These are phyloP conservation scores for Malurus cyaneus DNA, from an alignment of 2,113 vertebrate species.

Conservation along the genomic window DNA sequence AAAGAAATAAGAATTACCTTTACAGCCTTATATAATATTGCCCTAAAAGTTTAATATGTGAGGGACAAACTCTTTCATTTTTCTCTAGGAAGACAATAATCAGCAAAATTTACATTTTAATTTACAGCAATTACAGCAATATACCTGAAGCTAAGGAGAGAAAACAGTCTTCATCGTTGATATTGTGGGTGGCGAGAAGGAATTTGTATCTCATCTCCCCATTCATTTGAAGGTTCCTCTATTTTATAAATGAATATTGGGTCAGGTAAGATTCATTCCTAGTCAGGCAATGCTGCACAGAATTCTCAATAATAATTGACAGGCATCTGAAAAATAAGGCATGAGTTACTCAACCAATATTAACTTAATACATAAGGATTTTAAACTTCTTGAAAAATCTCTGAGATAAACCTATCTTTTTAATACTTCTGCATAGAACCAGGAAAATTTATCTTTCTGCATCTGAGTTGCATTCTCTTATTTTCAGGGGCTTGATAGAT, in stretches of 20 bases:
- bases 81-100: background rate
- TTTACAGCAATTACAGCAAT: background rate
- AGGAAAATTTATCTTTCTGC: background rate
- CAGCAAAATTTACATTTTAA: background rate
- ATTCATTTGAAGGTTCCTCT: background rate
- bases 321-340: background rate
- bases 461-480: background rate
- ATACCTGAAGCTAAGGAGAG: background rate
- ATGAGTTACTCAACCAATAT: background rate
- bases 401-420: background rate
- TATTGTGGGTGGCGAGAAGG: background rate
- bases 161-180: background rate
- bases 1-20: background rate
- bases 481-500: background rate
- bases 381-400: background rate
- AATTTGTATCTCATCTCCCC: background rate
- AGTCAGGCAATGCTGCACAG: background rate
- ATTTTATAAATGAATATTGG: background rate
- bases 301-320: background rate
- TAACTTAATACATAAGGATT: background rate
- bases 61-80: background rate
- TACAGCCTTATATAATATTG: background rate
- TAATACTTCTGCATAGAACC: background rate
- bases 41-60: background rate
- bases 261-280: background rate